phyloP scores from a whole-genome alignment of 2,888 invertebrate species.

The Tipula vernalis region DNA sequence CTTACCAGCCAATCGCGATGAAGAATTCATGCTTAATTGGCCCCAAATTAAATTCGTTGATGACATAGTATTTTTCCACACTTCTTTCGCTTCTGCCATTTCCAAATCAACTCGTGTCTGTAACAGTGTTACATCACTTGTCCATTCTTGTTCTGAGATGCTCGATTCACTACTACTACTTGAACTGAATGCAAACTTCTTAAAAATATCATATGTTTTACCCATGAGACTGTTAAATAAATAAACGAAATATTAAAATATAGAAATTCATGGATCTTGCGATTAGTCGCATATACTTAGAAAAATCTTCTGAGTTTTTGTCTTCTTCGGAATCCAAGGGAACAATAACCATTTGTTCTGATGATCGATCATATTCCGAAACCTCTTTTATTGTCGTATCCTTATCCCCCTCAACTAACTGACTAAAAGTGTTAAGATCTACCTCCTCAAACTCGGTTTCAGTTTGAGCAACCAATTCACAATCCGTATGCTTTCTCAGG shows the following conservation, averaged over 20 bases:
- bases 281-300: background rate
- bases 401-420: background rate
- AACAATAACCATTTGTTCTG: background rate
- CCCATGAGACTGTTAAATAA: background rate
- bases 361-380: background rate
- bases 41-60: background rate
- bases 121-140: background rate
- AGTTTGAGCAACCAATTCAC: background rate
- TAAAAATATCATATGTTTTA: background rate
- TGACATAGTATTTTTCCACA: background rate
- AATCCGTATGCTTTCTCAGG: slow-evolving; percentile 36
- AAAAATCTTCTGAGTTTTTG: background rate
- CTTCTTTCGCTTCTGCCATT: background rate
- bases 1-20: background rate
- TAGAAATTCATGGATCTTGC: background rate
- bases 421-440: background rate
- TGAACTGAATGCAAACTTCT: background rate
- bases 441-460: background rate
- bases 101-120: background rate
- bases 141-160: background rate
- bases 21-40: background rate
- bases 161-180: background rate
- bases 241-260: background rate
- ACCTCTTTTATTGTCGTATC: background rate
- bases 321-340: background rate